phyloP scores from a whole-genome alignment of 2,113 vertebrate species.

The Trematocara unimaculatum region DNA sequence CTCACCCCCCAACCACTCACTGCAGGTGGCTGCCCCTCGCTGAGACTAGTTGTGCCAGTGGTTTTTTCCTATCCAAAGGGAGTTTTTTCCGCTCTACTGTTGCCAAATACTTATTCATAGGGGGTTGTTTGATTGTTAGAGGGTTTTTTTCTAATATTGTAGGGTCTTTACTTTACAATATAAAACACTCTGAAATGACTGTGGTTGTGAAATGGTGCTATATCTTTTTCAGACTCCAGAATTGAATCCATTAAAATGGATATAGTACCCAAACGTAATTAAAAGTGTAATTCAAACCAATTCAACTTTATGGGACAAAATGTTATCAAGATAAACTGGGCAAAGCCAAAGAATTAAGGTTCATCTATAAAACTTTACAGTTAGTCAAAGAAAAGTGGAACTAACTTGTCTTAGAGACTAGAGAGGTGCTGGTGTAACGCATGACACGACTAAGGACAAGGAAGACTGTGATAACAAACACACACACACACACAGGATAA shows the following conservation, averaged over 20 bases:
- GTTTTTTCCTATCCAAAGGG: background rate
- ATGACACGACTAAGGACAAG: background rate
- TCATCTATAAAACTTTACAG: background rate
- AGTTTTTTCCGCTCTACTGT: background rate
- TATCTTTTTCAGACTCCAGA: background rate
- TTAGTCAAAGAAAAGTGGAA: background rate
- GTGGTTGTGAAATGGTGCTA: background rate
- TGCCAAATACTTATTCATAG: background rate
- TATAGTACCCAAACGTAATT: background rate
- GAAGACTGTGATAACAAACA: background rate
- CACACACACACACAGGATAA: background rate
- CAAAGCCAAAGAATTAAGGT: rapidly evolving
- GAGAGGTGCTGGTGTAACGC: background rate
- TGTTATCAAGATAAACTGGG: background rate
- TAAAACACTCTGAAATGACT: background rate
- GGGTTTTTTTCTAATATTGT: rapidly evolving
- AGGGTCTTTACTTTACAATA: background rate
- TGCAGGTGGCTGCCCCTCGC: background rate
- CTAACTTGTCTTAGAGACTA: background rate
- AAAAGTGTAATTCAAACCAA: background rate
- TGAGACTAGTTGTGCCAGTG: background rate
- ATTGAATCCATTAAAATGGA: background rate
- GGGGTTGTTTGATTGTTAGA: background rate
- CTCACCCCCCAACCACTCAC: background rate
- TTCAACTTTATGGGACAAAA: background rate